phyloP scores from a whole-genome alignment of 2,888 invertebrate species.

The Machimus rusticus region DNA sequence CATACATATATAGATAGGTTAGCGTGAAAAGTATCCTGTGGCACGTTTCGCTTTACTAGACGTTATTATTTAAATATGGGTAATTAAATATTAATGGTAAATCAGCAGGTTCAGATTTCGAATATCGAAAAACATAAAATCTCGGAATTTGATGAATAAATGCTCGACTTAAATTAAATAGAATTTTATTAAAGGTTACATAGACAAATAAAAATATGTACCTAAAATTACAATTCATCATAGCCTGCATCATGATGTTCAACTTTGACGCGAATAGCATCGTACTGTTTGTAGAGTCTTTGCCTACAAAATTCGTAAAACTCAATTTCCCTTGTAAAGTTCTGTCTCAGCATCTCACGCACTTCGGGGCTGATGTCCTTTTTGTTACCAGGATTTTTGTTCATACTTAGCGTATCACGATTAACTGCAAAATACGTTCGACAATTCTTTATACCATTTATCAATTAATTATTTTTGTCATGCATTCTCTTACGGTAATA shows the following conservation, averaged over 20 bases:
- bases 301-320: constrained; percentile 89
- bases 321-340: constrained; percentile 87
- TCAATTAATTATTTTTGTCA: neutral
- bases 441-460: neutral
- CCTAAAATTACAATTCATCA: constrained; percentile 41
- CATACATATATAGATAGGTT: too few relatives aligned
- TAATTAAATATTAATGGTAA: too few relatives aligned
- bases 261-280: constrained; percentile 64
- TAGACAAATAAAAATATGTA: neutral
- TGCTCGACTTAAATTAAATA: neutral
- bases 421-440: constrained; percentile 53
- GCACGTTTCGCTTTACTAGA: too few relatives aligned
- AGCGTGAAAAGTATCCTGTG: too few relatives aligned
- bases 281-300: constrained; percentile 77
- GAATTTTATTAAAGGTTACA: neutral
- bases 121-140: too few relatives aligned
- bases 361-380: neutral
- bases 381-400: constrained; percentile 11
- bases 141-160: neutral
- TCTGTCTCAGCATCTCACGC: constrained; percentile 73
- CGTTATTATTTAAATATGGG: too few relatives aligned
- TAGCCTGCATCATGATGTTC: neutral
- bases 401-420: constrained; percentile 44
- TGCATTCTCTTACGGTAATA: constrained; percentile 75
- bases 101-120: too few relatives aligned